A percentile compares a stretch with the other conserved stretches of the same genome.
Evolutionary conservation across 1,140 invertebrate genomes (phyloP).

Genomic region (Drosophila sproati): DNA sequence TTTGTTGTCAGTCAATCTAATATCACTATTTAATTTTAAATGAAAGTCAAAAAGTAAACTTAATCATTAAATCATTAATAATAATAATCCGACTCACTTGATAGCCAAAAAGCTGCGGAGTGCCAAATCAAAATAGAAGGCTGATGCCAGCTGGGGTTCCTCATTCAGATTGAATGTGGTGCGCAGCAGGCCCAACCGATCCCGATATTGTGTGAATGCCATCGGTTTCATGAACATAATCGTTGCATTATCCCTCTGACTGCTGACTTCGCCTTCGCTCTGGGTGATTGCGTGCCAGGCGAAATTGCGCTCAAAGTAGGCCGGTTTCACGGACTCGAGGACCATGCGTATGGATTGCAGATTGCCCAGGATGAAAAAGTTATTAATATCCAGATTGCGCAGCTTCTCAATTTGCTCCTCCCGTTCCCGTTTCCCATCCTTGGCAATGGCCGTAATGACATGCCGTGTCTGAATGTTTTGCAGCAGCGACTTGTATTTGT

Average conservation of each 20-base stretch:
- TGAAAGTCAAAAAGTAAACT: too few species aligned
- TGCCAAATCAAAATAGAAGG: constrained; percentile 94
- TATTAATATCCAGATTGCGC: constrained; percentile 93
- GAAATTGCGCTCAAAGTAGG: constrained; percentile 85
- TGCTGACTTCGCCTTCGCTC: constrained; percentile 88
- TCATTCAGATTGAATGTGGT: constrained; percentile 89
- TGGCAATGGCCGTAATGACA: constrained; percentile 89
- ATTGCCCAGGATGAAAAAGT: constrained; percentile 93
- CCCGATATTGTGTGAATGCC: constrained; percentile 86
- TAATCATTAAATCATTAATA: too few species aligned
- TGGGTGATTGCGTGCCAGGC: constrained; percentile 89
- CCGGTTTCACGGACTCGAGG: constrained; percentile 85
- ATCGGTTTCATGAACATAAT: constrained; percentile 89
- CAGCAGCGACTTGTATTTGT: constrained; percentile 95
- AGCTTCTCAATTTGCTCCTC: constrained; percentile 89
- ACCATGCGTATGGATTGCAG: constrained; percentile 89
- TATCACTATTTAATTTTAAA: too few species aligned
- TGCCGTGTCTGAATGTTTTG: constrained; percentile 95
- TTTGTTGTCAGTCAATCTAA: too few species aligned
- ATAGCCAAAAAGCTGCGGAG: constrained; percentile 90
- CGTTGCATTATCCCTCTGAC: constrained; percentile 89
- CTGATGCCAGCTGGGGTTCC: constrained; percentile 89
- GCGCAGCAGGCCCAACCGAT: constrained; percentile 88
- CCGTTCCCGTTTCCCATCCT: constrained; percentile 86
- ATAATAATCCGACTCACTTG: constrained; percentile 86